These are phyloP conservation scores for Drosophila lowei DNA, from an alignment of 1,140 invertebrate genomes.

Conservation along the genomic window DNA sequence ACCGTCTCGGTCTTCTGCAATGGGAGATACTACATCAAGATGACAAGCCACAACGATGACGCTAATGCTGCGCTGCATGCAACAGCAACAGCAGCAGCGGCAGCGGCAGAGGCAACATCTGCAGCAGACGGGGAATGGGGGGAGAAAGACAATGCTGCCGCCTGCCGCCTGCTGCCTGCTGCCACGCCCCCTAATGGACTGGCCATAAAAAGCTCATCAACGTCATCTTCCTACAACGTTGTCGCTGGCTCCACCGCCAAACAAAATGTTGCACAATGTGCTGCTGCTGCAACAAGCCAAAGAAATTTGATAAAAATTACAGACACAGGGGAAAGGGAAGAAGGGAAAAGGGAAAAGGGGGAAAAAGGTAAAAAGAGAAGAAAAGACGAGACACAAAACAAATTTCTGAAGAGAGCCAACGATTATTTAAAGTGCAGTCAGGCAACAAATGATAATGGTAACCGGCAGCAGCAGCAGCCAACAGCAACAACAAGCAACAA, in stretches of 20 bases:
- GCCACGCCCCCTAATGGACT: slow-evolving; percentile 74
- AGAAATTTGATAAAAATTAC: slow-evolving; percentile 79
- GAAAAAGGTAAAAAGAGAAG: slow-evolving; percentile 55
- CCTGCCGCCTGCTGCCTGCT: too few relatives aligned
- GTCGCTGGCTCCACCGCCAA: slow-evolving; percentile 14
- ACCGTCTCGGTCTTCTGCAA: too few relatives aligned
- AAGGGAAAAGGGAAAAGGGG: slow-evolving; percentile 29
- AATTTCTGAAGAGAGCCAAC: slow-evolving; percentile 69
- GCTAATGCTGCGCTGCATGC: slow-evolving; percentile 67
- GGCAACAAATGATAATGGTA: slow-evolving; percentile 76
- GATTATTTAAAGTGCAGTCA: slow-evolving; percentile 79
- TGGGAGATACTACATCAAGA: slow-evolving; percentile 47
- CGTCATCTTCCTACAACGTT: slow-evolving; percentile 45
- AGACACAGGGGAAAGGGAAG: slow-evolving; percentile 52
- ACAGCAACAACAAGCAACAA: slow-evolving; percentile 27
- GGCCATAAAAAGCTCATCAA: slow-evolving; percentile 79
- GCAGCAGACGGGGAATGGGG: too few relatives aligned
- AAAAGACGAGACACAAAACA: slow-evolving; percentile 62
- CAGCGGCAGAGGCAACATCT: slow-evolving; percentile 10
- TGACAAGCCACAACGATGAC: slow-evolving; percentile 40
- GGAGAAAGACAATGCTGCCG: slow-evolving; percentile 50
- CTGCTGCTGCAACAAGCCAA: slow-evolving; percentile 37
- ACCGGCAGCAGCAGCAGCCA: slow-evolving; percentile 12
- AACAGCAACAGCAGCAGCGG: slow-evolving; percentile 44
- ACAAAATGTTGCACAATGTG: slow-evolving; percentile 47